Evolutionary conservation across 37 sponge, comb jelly and placozoan genomes (phyloP).

Genomic region (Agelas oroides): DNA sequence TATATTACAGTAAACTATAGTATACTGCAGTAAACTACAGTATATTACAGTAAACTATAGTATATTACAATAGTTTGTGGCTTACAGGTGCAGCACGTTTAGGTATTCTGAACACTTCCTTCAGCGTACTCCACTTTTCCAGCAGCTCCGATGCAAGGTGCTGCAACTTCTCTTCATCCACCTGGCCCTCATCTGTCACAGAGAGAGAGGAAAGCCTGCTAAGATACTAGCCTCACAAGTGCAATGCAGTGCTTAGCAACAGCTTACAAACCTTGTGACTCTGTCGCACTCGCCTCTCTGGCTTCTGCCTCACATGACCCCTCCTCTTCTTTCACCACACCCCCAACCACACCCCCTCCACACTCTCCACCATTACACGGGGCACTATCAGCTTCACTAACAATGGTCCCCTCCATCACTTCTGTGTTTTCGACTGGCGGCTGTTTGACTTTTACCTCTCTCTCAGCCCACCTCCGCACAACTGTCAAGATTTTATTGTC

Average conservation of each 20-base stretch:
- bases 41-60: no score
- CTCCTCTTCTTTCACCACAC: conserved; percentile 22
- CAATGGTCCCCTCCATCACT: conserved; percentile 12
- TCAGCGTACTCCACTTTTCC: conserved; percentile 71
- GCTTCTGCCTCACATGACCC: conserved; percentile 48
- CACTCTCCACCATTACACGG: neutral
- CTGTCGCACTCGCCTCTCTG: conserved; percentile 4
- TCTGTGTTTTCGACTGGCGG: neutral
- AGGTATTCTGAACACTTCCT: conserved; percentile 91
- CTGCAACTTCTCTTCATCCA: conserved; percentile 27
- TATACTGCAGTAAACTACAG: no score
- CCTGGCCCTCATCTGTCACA: neutral
- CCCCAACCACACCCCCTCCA: neutral
- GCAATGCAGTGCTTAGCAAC: neutral
- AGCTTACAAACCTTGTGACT: neutral
- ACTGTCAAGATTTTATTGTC: conserved; percentile 79
- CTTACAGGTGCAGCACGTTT: conserved; percentile 57
- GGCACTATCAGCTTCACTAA: conserved; percentile 33
- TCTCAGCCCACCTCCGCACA: conserved; percentile 80
- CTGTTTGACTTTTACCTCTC: neutral
- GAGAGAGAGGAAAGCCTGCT: no score
- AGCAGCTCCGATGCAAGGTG: conserved; percentile 53
- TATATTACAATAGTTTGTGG: neutral
- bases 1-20: no score
- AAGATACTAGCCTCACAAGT: neutral